These are phyloP conservation scores for Boloria selene DNA, from an alignment of 2,888 invertebrate genomes.

Conservation along the genomic window DNA sequence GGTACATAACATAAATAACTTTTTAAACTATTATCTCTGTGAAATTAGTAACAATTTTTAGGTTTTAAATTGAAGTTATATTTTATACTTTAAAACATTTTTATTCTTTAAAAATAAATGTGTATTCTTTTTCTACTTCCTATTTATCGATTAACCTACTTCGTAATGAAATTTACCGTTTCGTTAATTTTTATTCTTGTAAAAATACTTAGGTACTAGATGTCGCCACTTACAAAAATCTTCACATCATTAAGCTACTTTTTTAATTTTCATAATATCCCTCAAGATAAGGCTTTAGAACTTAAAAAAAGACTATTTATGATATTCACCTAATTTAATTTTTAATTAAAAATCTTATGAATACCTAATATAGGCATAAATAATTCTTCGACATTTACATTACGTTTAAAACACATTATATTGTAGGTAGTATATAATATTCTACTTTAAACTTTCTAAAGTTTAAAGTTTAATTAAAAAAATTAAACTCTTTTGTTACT, in stretches of 20 bases:
- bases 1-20: not conserved
- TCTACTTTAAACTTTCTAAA: no score
- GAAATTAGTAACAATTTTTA: not conserved
- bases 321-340: not conserved
- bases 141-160: not conserved
- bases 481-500: no score
- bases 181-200: not conserved
- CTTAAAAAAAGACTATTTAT: not conserved
- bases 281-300: no score
- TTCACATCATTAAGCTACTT: not conserved
- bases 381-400: constrained; percentile 4
- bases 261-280: no score
- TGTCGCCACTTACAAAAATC: not conserved
- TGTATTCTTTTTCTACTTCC: no score
- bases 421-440: no score
- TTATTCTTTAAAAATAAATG: no score
- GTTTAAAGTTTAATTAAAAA: no score
- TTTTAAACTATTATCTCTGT: not conserved
- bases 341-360: not conserved
- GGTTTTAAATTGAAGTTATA: no score
- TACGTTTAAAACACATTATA: no score
- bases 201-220: not conserved
- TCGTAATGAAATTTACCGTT: not conserved
- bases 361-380: constrained; percentile 21
- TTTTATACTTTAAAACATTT: no score